Evolutionary conservation across 2,113 vertebrate species (phyloP), one percentile per base, ranked within the genome.

Genomic region (Perccottus glenii): DNA sequence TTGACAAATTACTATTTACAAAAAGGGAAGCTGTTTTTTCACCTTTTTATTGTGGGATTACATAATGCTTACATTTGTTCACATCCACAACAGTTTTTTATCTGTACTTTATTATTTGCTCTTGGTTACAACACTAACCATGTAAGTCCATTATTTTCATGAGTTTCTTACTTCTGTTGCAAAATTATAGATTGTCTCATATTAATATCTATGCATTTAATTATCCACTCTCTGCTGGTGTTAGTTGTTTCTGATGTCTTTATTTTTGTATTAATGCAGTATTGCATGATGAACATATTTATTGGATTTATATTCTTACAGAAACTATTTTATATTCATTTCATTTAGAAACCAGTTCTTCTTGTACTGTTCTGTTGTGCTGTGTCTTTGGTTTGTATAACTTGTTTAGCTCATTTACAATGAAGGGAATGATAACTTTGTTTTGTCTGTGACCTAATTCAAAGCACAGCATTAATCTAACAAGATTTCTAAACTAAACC

Each of bases 201-300:
- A 2, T 16, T 42, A 46, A 75, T 44, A 67, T 80, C 72, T 82
- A 83, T 79, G 82, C 80, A 82, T 47, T 70, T 51, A 52, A 60
- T 36, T 77, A 71, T 77, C 32, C 65, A 55, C 50, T 51, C 32
- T 62, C 56, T 42, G 38, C 60, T 73, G 64, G 40, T 60, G 67
- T 75, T 49, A 55, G 58, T 59, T 49, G 50, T 81, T 55, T 66
- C 69, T 38, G 43, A 82, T 57, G 59, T 49, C 72, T 82, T 55
- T 87, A 82, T 90, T 87, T 88, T 89, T 89, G 36, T 83, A 90
- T 81, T 55, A 67, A 73, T 70, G 56, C 76, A 87, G 78, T 81
- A 82, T 85, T 85, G 56, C 33, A 40, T 64, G 72, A 69, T 64
- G 72, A 69, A 71, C 63, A 38, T 85, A 87, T 88, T 87, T 89